Evolutionary conservation across 2,888 invertebrate species (phyloP).

Genomic region (Cerastoderma edule): DNA sequence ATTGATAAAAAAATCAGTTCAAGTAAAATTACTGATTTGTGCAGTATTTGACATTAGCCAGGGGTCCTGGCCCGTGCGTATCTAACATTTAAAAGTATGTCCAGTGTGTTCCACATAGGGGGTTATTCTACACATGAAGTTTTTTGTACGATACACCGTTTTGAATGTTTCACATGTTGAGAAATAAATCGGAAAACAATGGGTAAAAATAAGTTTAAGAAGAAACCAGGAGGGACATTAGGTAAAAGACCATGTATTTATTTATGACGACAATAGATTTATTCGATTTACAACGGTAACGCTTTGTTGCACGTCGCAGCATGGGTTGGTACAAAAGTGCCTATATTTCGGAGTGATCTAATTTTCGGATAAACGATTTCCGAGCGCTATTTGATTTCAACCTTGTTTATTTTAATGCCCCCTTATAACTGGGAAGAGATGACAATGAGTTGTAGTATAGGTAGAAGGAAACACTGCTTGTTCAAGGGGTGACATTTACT

Average conservation of each 20-base stretch:
- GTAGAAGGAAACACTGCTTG: too few relatives aligned
- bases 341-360: neutral
- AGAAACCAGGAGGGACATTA: constrained; percentile 60
- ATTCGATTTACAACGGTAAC: neutral
- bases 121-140: neutral
- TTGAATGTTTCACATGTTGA: neutral
- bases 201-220: constrained; percentile 71
- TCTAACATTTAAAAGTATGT: too few relatives aligned
- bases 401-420: neutral
- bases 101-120: neutral
- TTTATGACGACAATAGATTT: neutral
- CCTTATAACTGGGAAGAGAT: too few relatives aligned
- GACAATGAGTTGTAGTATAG: too few relatives aligned
- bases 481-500: too few relatives aligned
- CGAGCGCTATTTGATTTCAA: neutral
- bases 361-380: neutral
- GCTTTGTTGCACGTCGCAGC: neutral
- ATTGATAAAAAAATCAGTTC: neutral
- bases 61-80: too few relatives aligned
- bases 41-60: neutral
- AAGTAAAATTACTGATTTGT: neutral
- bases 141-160: constrained; percentile 25
- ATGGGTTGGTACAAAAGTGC: neutral
- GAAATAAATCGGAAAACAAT: constrained; percentile 33
- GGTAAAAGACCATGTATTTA: constrained; percentile 41